These are phyloP conservation scores for Diachrysia chrysitis DNA, from an alignment of 2,888 invertebrate species.

Conservation along the genomic window DNA sequence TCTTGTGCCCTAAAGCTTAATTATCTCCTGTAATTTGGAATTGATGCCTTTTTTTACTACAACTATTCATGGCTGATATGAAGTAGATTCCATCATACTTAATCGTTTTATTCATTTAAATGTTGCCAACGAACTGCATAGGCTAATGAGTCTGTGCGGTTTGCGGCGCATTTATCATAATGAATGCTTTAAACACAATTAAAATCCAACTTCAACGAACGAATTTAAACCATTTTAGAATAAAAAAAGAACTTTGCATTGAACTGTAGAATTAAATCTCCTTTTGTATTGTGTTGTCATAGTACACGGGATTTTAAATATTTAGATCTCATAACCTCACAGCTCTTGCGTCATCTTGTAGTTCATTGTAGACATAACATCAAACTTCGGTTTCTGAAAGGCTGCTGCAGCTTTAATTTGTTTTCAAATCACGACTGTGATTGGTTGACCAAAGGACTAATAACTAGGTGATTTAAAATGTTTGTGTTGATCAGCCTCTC, in stretches of 20 bases:
- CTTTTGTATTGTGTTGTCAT: background rate
- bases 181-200: background rate
- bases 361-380: no score
- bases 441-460: no score
- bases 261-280: background rate
- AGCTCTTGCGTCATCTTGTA: background rate
- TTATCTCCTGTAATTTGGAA: no score
- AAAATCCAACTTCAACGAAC: background rate
- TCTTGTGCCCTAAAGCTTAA: no score
- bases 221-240: background rate
- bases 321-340: background rate
- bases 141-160: conserved; percentile 7
- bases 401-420: no score
- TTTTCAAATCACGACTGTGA: no score
- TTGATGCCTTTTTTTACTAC: no score
- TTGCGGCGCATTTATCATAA: conserved; percentile 5
- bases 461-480: no score
- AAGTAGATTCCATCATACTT: background rate
- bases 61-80: background rate
- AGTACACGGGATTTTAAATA: background rate
- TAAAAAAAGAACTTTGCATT: conserved; percentile 1
- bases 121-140: background rate
- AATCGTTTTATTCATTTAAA: background rate
- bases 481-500: no score
- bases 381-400: no score